A percentile compares a stretch with the other conserved stretches of the same genome.
phyloP scores from a whole-genome alignment of 2,113 vertebrate species.

The Chionis minor region DNA sequence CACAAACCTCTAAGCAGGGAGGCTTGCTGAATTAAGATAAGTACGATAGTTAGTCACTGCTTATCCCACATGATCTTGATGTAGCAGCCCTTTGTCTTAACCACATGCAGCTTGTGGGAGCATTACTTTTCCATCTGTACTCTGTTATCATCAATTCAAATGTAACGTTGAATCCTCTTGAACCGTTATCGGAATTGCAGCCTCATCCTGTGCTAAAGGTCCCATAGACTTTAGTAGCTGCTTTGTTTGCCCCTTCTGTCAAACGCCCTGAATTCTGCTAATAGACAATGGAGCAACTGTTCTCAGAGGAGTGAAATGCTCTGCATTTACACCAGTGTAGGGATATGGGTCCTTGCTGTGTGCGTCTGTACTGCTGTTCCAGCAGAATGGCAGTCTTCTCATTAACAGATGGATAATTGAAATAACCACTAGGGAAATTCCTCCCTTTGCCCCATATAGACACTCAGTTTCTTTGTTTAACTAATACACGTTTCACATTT shows the following conservation, averaged over 20 bases:
- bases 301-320: background rate
- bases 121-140: background rate
- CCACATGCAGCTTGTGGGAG: background rate
- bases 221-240: background rate
- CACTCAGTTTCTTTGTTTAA: background rate
- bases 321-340: background rate
- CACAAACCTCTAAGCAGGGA: background rate
- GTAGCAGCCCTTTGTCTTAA: constrained; percentile 13
- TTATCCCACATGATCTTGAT: background rate
- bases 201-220: background rate
- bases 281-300: background rate
- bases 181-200: background rate
- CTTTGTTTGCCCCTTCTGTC: background rate
- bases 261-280: background rate
- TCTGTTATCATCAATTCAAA: background rate
- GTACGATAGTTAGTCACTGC: background rate
- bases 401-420: background rate
- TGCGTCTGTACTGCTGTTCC: background rate
- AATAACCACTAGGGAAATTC: background rate
- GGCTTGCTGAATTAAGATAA: background rate
- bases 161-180: background rate
- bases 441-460: background rate
- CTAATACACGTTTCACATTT: constrained; percentile 3
- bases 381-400: background rate
- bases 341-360: background rate